These are phyloP conservation scores for Epizoanthus rinbou DNA, from an alignment of 92 coral and sea anemone genomes.

Conservation along the genomic window DNA sequence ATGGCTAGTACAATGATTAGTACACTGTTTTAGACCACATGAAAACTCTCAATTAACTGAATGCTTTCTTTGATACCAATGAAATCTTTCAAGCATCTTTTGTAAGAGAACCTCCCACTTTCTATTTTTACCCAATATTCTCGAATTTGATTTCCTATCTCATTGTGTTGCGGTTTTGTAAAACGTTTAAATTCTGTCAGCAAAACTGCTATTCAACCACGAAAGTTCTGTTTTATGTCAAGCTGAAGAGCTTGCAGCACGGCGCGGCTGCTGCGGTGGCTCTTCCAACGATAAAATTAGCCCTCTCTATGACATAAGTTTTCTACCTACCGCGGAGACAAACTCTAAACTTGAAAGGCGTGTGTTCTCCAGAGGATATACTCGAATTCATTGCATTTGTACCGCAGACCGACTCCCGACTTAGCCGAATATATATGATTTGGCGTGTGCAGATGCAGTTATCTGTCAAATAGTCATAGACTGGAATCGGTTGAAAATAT, in stretches of 20 bases:
- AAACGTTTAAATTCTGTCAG: conserved; percentile 46
- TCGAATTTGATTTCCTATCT: conserved; percentile 37
- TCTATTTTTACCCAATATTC: conserved; percentile 19
- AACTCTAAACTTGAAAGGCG: conserved; percentile 25
- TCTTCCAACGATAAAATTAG: conserved; percentile 29
- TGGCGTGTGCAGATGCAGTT: background rate
- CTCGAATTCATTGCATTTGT: background rate
- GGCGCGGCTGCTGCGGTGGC: background rate
- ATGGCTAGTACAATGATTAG: conserved; percentile 13
- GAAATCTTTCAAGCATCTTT: conserved; percentile 19
- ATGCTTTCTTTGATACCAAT: conserved; percentile 8
- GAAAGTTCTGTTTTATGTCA: conserved; percentile 20
- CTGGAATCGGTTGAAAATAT: background rate
- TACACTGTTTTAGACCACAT: conserved; percentile 6
- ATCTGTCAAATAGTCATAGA: background rate
- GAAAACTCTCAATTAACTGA: conserved; percentile 8
- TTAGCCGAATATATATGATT: background rate
- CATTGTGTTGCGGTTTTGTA: conserved; percentile 40
- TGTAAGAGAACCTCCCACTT: conserved; percentile 21
- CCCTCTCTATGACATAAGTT: background rate
- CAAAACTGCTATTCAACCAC: conserved; percentile 5
- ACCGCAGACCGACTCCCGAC: background rate
- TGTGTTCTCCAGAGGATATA: conserved; percentile 11
- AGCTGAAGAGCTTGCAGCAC: background rate
- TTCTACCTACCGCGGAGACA: conserved; percentile 41